Evolutionary conservation across 1,140 invertebrate genomes (phyloP).

Genomic region (Zaprionus davidi): DNA sequence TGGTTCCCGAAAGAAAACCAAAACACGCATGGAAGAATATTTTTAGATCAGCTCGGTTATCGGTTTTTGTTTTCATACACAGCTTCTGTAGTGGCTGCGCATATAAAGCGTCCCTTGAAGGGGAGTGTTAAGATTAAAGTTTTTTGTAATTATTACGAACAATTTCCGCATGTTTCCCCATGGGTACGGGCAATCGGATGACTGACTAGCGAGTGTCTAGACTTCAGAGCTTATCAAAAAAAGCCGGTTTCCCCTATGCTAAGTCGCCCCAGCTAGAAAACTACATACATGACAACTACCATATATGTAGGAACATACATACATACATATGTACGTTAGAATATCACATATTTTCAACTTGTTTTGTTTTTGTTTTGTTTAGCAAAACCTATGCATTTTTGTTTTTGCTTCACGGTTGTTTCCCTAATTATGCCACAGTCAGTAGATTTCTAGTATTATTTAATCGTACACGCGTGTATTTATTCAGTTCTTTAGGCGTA

Average conservation of each 20-base stretch:
- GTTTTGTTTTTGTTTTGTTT: neutral
- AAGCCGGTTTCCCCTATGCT: constrained; percentile 41
- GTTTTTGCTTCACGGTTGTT: neutral
- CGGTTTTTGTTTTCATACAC: constrained; percentile 74
- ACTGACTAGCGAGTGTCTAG: constrained; percentile 30
- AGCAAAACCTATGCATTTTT: constrained; percentile 14
- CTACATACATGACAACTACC: constrained; percentile 1
- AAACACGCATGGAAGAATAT: constrained; percentile 63
- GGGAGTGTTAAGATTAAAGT: neutral
- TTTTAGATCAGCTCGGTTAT: constrained; percentile 72
- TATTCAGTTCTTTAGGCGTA: neutral
- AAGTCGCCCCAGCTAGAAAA: constrained; percentile 16
- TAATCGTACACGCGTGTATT: neutral
- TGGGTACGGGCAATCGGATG: constrained; percentile 6
- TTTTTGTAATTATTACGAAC: neutral
- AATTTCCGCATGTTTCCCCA: neutral
- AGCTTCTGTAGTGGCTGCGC: constrained; percentile 38
- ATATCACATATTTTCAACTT: neutral
- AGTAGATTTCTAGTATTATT: constrained; percentile 16
- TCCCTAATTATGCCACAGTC: constrained; percentile 12
- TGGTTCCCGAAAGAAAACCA: constrained; percentile 4
- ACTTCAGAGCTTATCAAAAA: constrained; percentile 34
- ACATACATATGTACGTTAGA: neutral
- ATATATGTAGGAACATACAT: neutral
- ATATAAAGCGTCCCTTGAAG: neutral